Evolutionary conservation across 2,888 invertebrate species (phyloP).

Genomic region (Andrena minutula): DNA sequence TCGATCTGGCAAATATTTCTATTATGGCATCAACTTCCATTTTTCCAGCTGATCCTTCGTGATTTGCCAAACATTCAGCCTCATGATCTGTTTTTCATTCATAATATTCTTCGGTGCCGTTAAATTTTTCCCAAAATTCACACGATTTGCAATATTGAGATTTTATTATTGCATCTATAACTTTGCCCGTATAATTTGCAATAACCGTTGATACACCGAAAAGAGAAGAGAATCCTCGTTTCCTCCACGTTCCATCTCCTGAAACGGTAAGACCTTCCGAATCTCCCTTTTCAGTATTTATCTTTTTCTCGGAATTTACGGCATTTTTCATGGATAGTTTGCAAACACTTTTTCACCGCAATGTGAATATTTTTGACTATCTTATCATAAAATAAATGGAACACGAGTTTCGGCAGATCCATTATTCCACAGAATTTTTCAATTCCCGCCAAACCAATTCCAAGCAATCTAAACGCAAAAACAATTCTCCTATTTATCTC

Average conservation of each 20-base stretch:
- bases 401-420: conserved; percentile 45
- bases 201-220: background rate
- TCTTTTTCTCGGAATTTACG: background rate
- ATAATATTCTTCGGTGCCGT: background rate
- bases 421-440: conserved; percentile 61
- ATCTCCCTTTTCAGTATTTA: background rate
- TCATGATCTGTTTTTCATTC: background rate
- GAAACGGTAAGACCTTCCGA: background rate
- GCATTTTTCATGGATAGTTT: conserved; percentile 1
- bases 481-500: conserved; percentile 21
- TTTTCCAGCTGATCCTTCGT: background rate
- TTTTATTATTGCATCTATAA: background rate
- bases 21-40: conserved; percentile 6
- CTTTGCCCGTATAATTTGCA: background rate
- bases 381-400: conserved; percentile 50
- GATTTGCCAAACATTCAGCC: background rate
- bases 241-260: background rate
- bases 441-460: conserved; percentile 53
- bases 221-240: background rate
- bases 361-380: conserved; percentile 24
- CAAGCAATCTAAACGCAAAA: conserved; percentile 24
- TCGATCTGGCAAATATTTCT: background rate
- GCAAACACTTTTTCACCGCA: conserved; percentile 1
- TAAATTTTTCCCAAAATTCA: background rate
- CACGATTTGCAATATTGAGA: background rate